Conservation (phyloP, 2,113 vertebrate species). For the Phylloscopus trochiloides region DNA sequence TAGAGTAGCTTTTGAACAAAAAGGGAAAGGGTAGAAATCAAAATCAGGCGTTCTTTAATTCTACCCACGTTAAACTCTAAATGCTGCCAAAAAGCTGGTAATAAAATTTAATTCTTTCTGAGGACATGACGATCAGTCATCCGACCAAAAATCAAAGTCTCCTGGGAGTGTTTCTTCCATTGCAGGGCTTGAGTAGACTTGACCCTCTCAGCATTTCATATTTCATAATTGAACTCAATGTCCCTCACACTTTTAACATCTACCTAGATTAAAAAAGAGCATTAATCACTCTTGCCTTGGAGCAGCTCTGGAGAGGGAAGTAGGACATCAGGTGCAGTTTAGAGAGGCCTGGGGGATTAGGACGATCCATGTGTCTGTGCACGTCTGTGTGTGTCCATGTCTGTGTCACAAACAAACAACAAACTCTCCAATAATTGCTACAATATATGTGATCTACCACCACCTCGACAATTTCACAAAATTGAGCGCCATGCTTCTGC, state of each 20-base stretch:
- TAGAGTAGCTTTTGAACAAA: conserved; percentile 1
- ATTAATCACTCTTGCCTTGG: conserved; percentile 7
- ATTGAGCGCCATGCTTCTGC: accelerated
- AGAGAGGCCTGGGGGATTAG: background rate
- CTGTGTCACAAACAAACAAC: background rate
- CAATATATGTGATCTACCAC: background rate
- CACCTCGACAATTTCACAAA: background rate
- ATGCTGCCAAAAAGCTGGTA: conserved; percentile 25
- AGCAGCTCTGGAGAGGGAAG: background rate
- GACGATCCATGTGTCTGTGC: accelerated
- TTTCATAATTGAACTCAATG: conserved; percentile 59
- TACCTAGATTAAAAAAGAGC: conserved; percentile 32
- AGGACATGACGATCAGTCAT: conserved; percentile 53
- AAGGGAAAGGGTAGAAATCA: background rate
- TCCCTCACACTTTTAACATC: conserved; percentile 47
- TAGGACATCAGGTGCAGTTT: background rate
- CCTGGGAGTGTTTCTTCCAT: conserved; percentile 32
- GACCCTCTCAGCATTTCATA: conserved; percentile 57
- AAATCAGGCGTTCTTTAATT: conserved; percentile 35
- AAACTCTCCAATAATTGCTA: background rate
- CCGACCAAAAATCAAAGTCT: conserved; percentile 25
- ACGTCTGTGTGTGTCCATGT: background rate
- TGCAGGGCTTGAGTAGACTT: background rate
- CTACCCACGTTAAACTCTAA: conserved; percentile 32
- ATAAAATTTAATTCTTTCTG: conserved; percentile 64